phyloP scores from a whole-genome alignment of 2,888 invertebrate species.

The Ornithoptera alexandrae region DNA sequence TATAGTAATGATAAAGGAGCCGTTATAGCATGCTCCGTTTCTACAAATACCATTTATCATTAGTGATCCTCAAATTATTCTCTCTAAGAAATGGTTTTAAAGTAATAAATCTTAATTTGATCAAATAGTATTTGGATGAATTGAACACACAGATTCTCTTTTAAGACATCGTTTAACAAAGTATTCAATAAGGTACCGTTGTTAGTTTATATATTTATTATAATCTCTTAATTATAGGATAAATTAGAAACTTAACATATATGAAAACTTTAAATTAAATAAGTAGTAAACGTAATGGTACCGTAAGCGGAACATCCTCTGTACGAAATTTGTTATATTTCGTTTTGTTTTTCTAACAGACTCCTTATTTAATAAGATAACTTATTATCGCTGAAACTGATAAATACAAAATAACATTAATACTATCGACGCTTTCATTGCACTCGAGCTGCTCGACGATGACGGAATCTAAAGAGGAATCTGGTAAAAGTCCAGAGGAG shows the following conservation, averaged over 20 bases:
- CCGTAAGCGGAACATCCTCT: constrained; percentile 15
- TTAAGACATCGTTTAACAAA: too few species aligned
- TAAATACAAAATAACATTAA: constrained; percentile 44
- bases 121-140: too few species aligned
- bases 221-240: too few species aligned
- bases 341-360: constrained; percentile 24
- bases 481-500: constrained; percentile 46
- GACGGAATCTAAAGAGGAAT: constrained; percentile 43
- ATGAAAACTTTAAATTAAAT: too few species aligned
- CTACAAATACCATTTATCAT: not conserved
- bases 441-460: constrained; percentile 39
- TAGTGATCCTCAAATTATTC: too few species aligned
- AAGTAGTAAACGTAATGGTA: too few species aligned
- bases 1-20: constrained; percentile 47
- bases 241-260: too few species aligned
- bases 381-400: constrained; percentile 41
- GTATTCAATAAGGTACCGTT: too few species aligned
- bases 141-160: too few species aligned
- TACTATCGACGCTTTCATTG: constrained; percentile 36
- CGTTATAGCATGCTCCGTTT: constrained; percentile 39
- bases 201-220: too few species aligned
- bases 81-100: too few species aligned
- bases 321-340: constrained; percentile 9
- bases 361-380: constrained; percentile 32
- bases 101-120: too few species aligned